Base-by-base conservation (phyloP, 2,113 vertebrate species). In the Oreochromis aureus region DNA sequence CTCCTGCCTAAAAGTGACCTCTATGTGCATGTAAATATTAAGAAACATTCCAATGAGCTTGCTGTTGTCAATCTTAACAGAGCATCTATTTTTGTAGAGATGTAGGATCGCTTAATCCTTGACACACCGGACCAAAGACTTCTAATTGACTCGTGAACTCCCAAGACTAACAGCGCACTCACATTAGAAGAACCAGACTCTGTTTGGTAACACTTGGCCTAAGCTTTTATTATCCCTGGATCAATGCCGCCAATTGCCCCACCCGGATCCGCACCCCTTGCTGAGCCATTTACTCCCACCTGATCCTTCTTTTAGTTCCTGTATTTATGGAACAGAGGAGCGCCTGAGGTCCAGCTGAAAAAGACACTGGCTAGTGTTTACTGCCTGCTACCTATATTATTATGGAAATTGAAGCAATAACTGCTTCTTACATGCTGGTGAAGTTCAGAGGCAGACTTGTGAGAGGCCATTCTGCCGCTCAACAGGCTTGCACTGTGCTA, bases 321-420 rank as follows among this genome's bases (percentile, higher is more conserved):
- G 59, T 95, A 94, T 95, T 96, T 94, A 90, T 95, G 90, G 94
- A 93, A 89, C 92, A 89, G 84, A 92, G 54, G 44, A 88, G 90
- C 91, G 93, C 89, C 91, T 94, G 86, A 93, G 89, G 89, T 91
- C 87, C 84, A 89, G 90, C 89, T 87, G 83, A 89, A 81, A 88
- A 11, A 83, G 83, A 92, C 84, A 88, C 53, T 55, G 12, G 66
- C 85, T 69, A 36, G 89, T 87, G 94, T 94, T 94, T 85, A 94
- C 87, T 76, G 88, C 89, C 83, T 81, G 86, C 44, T 87, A 84
- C 88, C 82, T 90, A 89, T 88, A 90, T 91, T 71, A 86, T 89
- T 66, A 87, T 59, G 89, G 90, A 90, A 93, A 92, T 44, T 11
- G 87, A 85, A 59, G 61, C 84, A 92, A 92, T 93, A 95, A 96